Conservation (phyloP, 2,113 vertebrate genomes). For the Macroglossus sobrinus region DNA sequence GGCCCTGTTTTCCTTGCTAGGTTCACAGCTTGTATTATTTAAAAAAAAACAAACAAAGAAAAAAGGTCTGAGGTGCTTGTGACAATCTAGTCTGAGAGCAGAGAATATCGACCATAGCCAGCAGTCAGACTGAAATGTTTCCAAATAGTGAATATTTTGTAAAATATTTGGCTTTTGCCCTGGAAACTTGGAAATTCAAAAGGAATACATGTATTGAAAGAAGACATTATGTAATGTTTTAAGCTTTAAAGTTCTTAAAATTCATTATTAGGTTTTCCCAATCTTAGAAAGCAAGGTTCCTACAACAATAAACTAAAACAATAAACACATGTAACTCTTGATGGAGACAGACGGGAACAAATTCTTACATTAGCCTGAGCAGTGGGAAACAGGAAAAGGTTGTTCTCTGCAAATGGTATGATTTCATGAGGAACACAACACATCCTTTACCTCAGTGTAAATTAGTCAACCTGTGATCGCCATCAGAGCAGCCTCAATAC, state of each 20-base stretch:
- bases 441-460: background rate
- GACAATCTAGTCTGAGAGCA: background rate
- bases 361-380: background rate
- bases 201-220: background rate
- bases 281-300: background rate
- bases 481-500: background rate
- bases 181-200: background rate
- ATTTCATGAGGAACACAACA: background rate
- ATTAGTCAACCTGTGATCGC: background rate
- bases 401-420: background rate
- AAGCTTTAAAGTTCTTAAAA: background rate
- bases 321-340: background rate
- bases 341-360: background rate
- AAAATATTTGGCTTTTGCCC: background rate
- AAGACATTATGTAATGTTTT: background rate
- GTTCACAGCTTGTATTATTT: background rate
- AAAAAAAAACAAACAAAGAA: background rate
- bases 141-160: background rate
- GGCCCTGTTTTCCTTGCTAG: background rate
- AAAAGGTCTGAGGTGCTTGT: background rate
- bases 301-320: slow-evolving; percentile 18
- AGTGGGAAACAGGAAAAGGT: background rate
- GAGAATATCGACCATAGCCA: background rate
- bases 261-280: background rate
- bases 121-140: background rate